Conservation (phyloP, 2,888 invertebrate species). For the Drosophila prostipennis region DNA sequence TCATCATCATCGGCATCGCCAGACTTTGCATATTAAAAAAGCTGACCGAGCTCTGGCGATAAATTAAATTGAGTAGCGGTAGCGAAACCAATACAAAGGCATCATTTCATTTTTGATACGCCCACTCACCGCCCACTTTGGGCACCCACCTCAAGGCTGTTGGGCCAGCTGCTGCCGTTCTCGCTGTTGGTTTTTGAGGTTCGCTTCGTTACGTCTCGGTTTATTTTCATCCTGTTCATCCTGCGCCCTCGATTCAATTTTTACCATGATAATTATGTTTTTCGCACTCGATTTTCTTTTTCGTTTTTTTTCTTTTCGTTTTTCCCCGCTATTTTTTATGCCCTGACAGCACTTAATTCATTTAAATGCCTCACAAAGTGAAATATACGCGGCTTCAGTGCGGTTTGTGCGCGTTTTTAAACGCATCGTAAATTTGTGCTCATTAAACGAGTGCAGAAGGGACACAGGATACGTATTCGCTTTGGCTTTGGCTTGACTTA, state of each 20-base stretch:
- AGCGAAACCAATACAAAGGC: constrained; percentile 66
- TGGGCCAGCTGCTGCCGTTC: constrained; percentile 32
- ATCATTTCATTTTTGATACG: constrained; percentile 47
- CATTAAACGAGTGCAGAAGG: constrained; percentile 32
- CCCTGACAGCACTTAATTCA: constrained; percentile 56
- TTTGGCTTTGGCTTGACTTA: constrained; percentile 17
- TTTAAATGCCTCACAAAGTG: constrained; percentile 55
- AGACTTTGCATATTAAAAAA: constrained; percentile 47
- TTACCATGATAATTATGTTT: constrained; percentile 38
- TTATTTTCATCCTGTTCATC: constrained; percentile 32
- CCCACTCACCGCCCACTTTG: constrained; percentile 3
- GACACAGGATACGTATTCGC: constrained; percentile 5
- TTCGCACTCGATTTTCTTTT: constrained; percentile 10
- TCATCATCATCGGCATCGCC: constrained; percentile 10
- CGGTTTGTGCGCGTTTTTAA: constrained; percentile 43
- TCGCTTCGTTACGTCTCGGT: constrained; percentile 30
- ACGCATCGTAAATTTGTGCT: constrained; percentile 45
- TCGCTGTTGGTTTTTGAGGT: constrained; percentile 39
- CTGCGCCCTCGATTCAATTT: constrained; percentile 32
- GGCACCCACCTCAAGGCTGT: constrained; percentile 15
- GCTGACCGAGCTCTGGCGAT: constrained; percentile 40
- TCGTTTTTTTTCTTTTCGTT: not conserved
- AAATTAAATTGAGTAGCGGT: constrained; percentile 63
- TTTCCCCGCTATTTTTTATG: constrained; percentile 4
- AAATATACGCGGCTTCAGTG: constrained; percentile 28